Conservation (phyloP, 1,140 invertebrate species). For the Coelopa frigida region DNA sequence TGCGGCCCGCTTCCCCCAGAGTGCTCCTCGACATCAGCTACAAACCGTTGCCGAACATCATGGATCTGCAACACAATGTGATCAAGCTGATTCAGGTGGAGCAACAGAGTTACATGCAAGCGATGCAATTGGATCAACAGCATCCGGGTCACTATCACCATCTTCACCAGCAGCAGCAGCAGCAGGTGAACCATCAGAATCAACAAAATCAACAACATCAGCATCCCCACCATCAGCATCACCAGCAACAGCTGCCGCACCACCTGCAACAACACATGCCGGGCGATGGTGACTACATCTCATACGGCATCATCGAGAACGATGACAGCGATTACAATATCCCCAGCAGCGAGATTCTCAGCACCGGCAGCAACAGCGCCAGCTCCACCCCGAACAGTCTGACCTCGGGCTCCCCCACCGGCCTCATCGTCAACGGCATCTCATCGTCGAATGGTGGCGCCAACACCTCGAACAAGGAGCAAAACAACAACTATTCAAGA, state of each 20-base stretch:
- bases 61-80: slow-evolving; percentile 41
- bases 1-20: slow-evolving; percentile 38
- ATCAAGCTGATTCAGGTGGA: slow-evolving; percentile 41
- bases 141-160: neutral
- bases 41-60: slow-evolving; percentile 37
- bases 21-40: slow-evolving; percentile 44
- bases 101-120: slow-evolving; percentile 23
- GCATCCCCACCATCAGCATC: slow-evolving; percentile 16
- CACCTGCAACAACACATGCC: neutral
- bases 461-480: slow-evolving; percentile 11
- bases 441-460: neutral
- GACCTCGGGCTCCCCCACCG: slow-evolving; percentile 27
- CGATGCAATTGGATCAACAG: slow-evolving; percentile 7
- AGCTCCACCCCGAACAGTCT: slow-evolving; percentile 17
- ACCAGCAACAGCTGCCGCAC: neutral
- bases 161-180: slow-evolving; percentile 9
- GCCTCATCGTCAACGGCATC: neutral
- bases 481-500: neutral
- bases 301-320: slow-evolving; percentile 27
- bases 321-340: slow-evolving; percentile 39
- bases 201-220: slow-evolving; percentile 16
- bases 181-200: slow-evolving; percentile 14
- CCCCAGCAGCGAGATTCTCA: slow-evolving; percentile 36
- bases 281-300: slow-evolving; percentile 5
- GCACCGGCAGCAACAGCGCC: slow-evolving; percentile 33